phyloP scores from a whole-genome alignment of 2,888 invertebrate genomes.

The Acronicta aceris region DNA sequence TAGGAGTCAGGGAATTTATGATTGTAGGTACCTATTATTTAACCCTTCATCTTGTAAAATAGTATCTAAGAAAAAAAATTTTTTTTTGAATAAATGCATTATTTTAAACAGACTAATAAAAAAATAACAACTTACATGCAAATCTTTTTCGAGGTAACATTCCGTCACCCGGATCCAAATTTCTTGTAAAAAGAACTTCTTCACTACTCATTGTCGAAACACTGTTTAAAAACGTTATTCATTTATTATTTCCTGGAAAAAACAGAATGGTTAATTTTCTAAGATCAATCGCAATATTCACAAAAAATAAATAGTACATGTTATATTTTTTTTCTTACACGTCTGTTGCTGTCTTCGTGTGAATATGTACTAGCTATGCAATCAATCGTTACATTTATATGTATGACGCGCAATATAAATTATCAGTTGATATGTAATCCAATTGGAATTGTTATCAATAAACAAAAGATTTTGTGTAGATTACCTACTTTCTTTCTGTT shows the following conservation, averaged over 20 bases:
- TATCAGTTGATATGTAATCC: neutral
- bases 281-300: too few species aligned
- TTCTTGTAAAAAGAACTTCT: neutral
- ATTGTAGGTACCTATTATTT: too few species aligned
- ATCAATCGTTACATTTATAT: neutral
- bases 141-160: conserved; percentile 23
- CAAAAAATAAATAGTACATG: too few species aligned
- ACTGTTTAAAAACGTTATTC: neutral
- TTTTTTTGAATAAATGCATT: too few species aligned
- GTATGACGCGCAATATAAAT: neutral
- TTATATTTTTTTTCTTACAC: neutral
- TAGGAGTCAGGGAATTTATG: too few species aligned
- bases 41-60: too few species aligned
- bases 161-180: conserved; percentile 26
- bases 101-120: too few species aligned
- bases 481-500: too few species aligned
- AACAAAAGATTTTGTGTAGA: neutral
- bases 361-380: neutral
- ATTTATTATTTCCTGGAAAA: too few species aligned
- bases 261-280: neutral
- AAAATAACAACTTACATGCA: conserved; percentile 25
- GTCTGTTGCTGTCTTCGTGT: neutral
- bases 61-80: too few species aligned
- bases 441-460: neutral
- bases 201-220: conserved; percentile 7